phyloP scores from a whole-genome alignment of 92 coral and sea anemone genomes.

The Palythoa grandis region DNA sequence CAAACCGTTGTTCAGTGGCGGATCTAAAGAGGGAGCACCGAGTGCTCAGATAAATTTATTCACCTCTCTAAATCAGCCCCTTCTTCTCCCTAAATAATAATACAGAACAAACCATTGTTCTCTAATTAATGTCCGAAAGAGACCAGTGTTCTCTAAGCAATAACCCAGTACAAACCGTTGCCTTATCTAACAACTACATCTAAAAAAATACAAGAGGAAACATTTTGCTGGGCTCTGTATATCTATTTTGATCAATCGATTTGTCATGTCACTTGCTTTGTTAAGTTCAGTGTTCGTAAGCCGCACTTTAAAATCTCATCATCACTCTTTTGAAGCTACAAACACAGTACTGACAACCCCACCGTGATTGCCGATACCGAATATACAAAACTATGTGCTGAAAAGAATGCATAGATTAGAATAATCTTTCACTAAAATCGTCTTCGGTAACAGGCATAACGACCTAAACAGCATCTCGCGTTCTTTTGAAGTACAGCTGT shows the following conservation, averaged over 20 bases:
- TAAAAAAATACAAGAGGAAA: no score
- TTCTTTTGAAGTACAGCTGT: neutral
- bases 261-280: neutral
- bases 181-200: no score
- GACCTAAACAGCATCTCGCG: neutral
- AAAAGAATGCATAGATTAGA: neutral
- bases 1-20: no score
- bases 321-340: neutral
- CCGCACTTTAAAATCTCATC: neutral
- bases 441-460: neutral
- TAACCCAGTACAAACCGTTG: no score
- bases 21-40: no score
- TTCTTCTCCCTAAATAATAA: no score
- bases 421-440: constrained; percentile 5
- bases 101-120: no score
- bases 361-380: neutral
- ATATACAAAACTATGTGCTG: neutral
- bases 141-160: no score
- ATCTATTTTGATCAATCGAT: neutral
- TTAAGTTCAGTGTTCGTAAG: neutral
- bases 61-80: no score
- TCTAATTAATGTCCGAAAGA: no score
- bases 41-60: no score
- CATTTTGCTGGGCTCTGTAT: no score
- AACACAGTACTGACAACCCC: neutral